Percentiles rank a stretch among this genome's conserved stretches.
These are phyloP conservation scores for Coilia nasus DNA, from an alignment of 2,797 vertebrate species.

Conservation along the genomic window DNA sequence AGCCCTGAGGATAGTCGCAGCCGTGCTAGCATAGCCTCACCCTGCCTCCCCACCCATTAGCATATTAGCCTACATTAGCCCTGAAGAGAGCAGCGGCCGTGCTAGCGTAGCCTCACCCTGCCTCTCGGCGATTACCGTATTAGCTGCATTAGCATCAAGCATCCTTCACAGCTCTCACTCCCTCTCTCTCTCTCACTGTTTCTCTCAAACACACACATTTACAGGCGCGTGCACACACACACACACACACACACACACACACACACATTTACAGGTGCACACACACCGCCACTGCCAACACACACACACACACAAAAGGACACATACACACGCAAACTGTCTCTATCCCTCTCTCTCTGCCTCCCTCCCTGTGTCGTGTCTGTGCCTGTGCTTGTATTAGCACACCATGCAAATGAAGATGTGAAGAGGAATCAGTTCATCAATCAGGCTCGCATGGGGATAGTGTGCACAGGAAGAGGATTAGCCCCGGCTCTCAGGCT, in stretches of 20 bases:
- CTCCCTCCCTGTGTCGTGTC: background rate
- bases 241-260: background rate
- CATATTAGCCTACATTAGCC: conserved; percentile 23
- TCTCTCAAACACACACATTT: background rate
- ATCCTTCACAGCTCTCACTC: background rate
- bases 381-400: conserved; percentile 60
- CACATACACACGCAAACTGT: background rate
- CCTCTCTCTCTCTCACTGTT: conserved; percentile 16
- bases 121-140: conserved; percentile 53
- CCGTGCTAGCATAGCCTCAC: conserved; percentile 5
- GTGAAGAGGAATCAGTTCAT: conserved; percentile 78
- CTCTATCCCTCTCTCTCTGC: conserved; percentile 1
- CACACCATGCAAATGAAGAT: conserved; percentile 75
- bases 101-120: conserved; percentile 50
- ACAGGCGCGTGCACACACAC: background rate
- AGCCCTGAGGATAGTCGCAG: background rate
- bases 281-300: background rate
- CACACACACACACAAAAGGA: background rate
- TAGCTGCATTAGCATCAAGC: conserved; percentile 48
- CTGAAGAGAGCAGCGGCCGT: conserved; percentile 45
- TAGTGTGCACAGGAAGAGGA: conserved; percentile 67
- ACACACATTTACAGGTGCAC: background rate
- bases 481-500: conserved; percentile 64
- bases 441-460: conserved; percentile 76
- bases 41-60: background rate